Evolutionary conservation across 2,888 invertebrate genomes (phyloP).

Genomic region (Platypus cylindrus): DNA sequence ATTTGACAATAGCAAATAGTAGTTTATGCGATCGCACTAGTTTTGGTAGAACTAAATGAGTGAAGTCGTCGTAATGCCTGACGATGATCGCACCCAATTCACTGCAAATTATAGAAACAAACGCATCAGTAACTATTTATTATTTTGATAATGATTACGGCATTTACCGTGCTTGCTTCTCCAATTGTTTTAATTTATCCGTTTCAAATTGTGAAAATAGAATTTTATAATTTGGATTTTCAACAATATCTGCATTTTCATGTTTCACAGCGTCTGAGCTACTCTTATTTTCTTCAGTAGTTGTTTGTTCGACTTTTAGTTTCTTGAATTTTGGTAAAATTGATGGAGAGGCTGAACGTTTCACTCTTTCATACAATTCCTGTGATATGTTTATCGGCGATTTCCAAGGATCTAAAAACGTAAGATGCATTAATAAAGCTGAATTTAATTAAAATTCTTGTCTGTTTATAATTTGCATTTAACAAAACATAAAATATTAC

Average conservation of each 20-base stretch:
- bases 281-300: conserved; percentile 29
- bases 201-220: conserved; percentile 41
- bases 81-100: conserved; percentile 75
- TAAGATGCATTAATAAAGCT: background rate
- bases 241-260: conserved; percentile 20
- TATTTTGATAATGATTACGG: too few relatives aligned
- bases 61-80: conserved; percentile 63
- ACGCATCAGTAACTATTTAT: background rate
- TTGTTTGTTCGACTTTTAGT: conserved; percentile 32
- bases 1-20: conserved; percentile 69
- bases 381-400: conserved; percentile 81
- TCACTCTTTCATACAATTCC: conserved; percentile 75
- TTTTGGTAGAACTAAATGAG: conserved; percentile 78
- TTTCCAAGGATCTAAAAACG: conserved; percentile 76
- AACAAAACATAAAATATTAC: conserved; percentile 25
- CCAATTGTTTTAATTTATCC: conserved; percentile 31
- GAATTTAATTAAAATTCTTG: background rate
- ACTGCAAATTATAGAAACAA: conserved; percentile 39
- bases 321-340: conserved; percentile 42
- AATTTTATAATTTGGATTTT: conserved; percentile 37
- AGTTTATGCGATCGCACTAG: conserved; percentile 75
- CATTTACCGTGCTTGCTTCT: conserved; percentile 40
- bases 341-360: conserved; percentile 49
- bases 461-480: conserved; percentile 1
- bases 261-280: too few relatives aligned